These are phyloP conservation scores for Hepsetus odoe DNA, from an alignment of 2,113 vertebrate genomes.

Conservation along the genomic window DNA sequence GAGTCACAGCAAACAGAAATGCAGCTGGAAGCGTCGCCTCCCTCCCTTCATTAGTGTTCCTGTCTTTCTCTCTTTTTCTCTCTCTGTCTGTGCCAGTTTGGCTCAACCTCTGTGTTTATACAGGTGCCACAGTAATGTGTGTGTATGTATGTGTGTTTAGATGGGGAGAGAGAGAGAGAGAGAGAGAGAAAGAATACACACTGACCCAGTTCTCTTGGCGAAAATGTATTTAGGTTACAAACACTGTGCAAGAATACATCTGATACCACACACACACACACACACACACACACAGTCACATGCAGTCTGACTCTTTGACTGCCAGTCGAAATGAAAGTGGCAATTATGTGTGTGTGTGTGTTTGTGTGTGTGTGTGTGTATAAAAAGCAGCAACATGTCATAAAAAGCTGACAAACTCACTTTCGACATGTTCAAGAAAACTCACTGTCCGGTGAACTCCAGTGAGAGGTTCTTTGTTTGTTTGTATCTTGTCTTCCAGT, in stretches of 20 bases:
- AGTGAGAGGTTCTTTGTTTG: not conserved
- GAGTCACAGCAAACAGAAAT: not conserved
- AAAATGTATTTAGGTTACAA: slow-evolving; percentile 17
- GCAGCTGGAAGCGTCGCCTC: not conserved
- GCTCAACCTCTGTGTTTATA: slow-evolving; percentile 69
- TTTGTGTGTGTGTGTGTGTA: too few species aligned
- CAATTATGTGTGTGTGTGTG: slow-evolving; percentile 33
- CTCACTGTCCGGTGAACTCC: not conserved
- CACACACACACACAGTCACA: slow-evolving; percentile 31
- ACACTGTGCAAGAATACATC: slow-evolving; percentile 25
- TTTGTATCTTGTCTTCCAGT: not conserved
- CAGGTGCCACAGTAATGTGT: slow-evolving; percentile 72
- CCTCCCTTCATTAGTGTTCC: not conserved
- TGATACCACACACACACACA: slow-evolving; percentile 27
- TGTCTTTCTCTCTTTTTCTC: not conserved
- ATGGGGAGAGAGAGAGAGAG: slow-evolving; percentile 38
- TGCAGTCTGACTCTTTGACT: slow-evolving; percentile 20
- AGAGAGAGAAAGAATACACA: slow-evolving; percentile 67
- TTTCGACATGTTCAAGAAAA: slow-evolving; percentile 9
- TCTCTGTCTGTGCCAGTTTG: slow-evolving; percentile 36
- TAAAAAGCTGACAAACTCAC: slow-evolving; percentile 17
- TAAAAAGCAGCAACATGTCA: slow-evolving; percentile 12
- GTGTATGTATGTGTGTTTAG: slow-evolving; percentile 49
- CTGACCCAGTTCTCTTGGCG: slow-evolving; percentile 70
- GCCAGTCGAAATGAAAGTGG: slow-evolving; percentile 38